These are phyloP conservation scores for Neocloeon triangulifer DNA, from an alignment of 1,140 invertebrate genomes.

Conservation along the genomic window DNA sequence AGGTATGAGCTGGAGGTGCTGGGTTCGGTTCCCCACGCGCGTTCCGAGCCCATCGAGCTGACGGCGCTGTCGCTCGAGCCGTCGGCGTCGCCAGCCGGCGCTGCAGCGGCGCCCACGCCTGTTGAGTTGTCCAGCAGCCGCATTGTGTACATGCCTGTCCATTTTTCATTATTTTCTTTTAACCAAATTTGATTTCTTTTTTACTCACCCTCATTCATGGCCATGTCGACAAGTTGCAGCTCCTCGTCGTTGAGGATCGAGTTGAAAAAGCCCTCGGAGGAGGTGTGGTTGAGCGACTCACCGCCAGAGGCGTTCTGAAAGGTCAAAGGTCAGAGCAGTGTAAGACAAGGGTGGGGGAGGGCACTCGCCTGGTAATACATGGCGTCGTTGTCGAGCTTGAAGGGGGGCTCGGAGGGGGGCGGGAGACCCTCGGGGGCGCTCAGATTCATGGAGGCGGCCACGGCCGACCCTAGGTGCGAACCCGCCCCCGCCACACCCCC, in stretches of 20 bases:
- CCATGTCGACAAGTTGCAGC: slow-evolving; percentile 72
- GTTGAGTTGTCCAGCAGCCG: slow-evolving; percentile 44
- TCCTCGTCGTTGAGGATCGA: slow-evolving; percentile 71
- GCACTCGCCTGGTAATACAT: not conserved
- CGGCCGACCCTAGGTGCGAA: slow-evolving; percentile 47
- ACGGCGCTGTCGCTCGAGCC: slow-evolving; percentile 70
- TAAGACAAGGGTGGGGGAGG: not conserved
- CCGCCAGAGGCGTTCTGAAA: slow-evolving; percentile 27
- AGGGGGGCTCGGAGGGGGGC: slow-evolving; percentile 9
- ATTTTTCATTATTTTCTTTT: not conserved
- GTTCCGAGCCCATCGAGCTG: slow-evolving; percentile 73
- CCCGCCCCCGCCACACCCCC: slow-evolving; percentile 20
- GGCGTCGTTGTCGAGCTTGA: slow-evolving; percentile 6
- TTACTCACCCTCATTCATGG: slow-evolving; percentile 57
- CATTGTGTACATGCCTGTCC: slow-evolving; percentile 61
- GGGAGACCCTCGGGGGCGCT: slow-evolving; percentile 20
- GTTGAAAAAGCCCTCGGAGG: slow-evolving; percentile 53
- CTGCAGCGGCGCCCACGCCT: slow-evolving; percentile 12
- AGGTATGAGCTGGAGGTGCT: too few species aligned
- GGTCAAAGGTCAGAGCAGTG: slow-evolving; percentile 6
- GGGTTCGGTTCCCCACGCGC: too few species aligned
- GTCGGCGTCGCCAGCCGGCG: slow-evolving; percentile 20
- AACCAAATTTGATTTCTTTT: not conserved
- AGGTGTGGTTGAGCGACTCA: slow-evolving; percentile 42
- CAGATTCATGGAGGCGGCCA: slow-evolving; percentile 56